phyloP scores from a whole-genome alignment of 2,888 invertebrate genomes.

The Melangyna quadrimaculata region DNA sequence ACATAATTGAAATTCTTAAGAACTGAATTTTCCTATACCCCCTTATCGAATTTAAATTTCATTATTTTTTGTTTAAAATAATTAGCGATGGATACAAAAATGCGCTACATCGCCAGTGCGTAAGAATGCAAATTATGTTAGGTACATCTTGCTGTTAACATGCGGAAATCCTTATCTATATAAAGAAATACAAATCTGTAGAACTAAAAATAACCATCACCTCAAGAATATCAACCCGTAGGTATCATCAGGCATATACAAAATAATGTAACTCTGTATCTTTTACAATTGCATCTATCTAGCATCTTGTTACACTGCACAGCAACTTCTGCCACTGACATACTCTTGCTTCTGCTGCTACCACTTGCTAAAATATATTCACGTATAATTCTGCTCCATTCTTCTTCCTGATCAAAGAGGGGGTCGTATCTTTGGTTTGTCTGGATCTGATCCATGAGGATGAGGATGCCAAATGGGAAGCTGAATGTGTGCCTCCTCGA shows the following conservation, averaged over 20 bases:
- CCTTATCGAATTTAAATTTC: too few species aligned
- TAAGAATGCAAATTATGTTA: background rate
- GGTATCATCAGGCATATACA: constrained; percentile 24
- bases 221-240: constrained; percentile 57
- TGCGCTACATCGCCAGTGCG: background rate
- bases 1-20: too few species aligned
- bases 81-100: background rate
- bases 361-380: constrained; percentile 44
- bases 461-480: constrained; percentile 24
- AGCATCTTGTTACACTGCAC: constrained; percentile 41
- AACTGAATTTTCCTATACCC: too few species aligned
- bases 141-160: background rate
- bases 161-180: constrained; percentile 55
- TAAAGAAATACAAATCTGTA: constrained; percentile 42
- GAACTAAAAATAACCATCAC: constrained; percentile 57
- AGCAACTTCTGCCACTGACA: constrained; percentile 5
- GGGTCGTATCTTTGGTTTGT: constrained; percentile 9
- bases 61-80: background rate
- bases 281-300: constrained; percentile 61
- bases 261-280: constrained; percentile 49
- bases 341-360: background rate
- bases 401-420: constrained; percentile 39
- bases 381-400: constrained; percentile 37
- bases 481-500: background rate
- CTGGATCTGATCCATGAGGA: constrained; percentile 28